These are phyloP conservation scores for Lateolabrax maculatus DNA, from an alignment of 2,797 vertebrate species.

Conservation along the genomic window DNA sequence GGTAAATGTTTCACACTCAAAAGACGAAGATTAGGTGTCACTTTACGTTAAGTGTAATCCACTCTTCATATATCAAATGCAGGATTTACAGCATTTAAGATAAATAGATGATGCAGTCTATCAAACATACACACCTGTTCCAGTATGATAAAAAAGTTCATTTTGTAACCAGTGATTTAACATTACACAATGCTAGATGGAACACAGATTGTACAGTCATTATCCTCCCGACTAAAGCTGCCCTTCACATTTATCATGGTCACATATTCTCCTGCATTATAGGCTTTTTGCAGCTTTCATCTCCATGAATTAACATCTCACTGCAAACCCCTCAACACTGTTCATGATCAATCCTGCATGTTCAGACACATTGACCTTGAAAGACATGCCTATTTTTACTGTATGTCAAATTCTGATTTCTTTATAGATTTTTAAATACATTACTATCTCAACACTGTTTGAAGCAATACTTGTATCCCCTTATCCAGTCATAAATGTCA, in stretches of 20 bases:
- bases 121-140: slow-evolving; percentile 6
- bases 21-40: background rate
- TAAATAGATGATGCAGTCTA: background rate
- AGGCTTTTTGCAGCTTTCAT: slow-evolving; percentile 19
- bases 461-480: no score
- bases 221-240: background rate
- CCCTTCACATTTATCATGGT: background rate
- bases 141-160: background rate
- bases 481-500: no score
- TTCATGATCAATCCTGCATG: slow-evolving; percentile 12
- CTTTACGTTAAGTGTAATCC: slow-evolving; percentile 10
- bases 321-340: background rate
- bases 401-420: no score
- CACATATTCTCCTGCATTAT: background rate
- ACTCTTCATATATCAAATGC: background rate
- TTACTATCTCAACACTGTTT: no score
- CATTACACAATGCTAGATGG: background rate
- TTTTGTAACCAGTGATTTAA: background rate
- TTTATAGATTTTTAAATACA: no score
- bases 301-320: slow-evolving; percentile 46
- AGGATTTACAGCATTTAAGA: background rate
- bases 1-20: background rate
- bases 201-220: background rate
- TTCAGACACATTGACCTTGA: no score
- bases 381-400: no score